Base-by-base conservation (phyloP, 2,797 vertebrate genomes). In the Crocidura indochinensis region DNA sequence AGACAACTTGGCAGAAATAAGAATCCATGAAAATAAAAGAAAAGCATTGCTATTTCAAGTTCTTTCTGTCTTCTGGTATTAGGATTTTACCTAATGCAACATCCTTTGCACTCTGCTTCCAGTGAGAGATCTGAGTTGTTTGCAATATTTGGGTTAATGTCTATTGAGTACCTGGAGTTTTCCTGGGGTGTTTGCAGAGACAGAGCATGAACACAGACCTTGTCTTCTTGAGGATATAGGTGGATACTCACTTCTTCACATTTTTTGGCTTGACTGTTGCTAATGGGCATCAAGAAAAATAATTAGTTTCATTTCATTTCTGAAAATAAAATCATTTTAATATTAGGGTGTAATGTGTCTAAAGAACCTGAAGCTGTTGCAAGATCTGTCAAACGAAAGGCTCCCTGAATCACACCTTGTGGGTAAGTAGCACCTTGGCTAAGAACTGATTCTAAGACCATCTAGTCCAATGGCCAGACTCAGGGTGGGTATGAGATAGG, bases 261-360 rank as follows among this genome's bases (percentile, higher is more conserved):
- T 38, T 91, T 88, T 74, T 81, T 74, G 62, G 62, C 27, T 29
- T 49, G 51, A 11, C 46, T 17, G 15, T n/a, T 56, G 84, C 89
- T 95, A 88, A 68, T 91, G 62, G 80, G n/a, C 38, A 77, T 62
- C 17, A 49, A 12, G 62, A 46, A 75, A 86, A 90, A 83, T 53
- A 90, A 80, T 79, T 67, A 83, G 29, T 1, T 15, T 24, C 2
- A 20, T 71, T 87, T 88, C 38, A 47, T 15, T 81, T 88, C 84
- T 87, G 60, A 90, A 88, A 83, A 60, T 60, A 81, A n/a, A 65
- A 94, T 65, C n/a, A 74, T 60, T 90, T 86, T 75, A n/a, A 81
- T 87, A 86, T 60, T 76, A 73, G 69, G 53, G 5, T 68, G 73
- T 65, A 78, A 64, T 60, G 92, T 82, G 10, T 38, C n/a, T 72